Evolutionary conservation across 2,797 vertebrate genomes (phyloP).

Genomic region (Chromis chromis): DNA sequence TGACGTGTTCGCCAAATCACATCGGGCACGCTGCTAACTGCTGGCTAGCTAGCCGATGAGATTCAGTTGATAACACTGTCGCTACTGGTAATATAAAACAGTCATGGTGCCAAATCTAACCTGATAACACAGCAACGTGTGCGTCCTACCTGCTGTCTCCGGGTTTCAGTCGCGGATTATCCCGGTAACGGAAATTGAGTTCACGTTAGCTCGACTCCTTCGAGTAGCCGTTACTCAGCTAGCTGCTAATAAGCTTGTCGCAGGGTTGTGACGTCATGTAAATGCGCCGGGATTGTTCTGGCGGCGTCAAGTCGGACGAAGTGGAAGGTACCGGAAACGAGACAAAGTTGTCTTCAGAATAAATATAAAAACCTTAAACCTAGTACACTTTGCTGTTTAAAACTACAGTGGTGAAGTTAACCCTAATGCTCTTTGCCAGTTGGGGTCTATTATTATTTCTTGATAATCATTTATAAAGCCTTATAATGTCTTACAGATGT

Average conservation of each 20-base stretch:
- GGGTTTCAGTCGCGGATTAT: constrained; percentile 1
- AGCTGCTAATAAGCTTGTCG: constrained; percentile 41
- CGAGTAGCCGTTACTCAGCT: constrained; percentile 32
- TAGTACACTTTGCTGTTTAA: too few relatives aligned
- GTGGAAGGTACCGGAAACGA: too few relatives aligned
- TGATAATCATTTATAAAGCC: too few relatives aligned
- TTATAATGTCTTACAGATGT: too few relatives aligned
- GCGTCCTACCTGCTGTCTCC: constrained; percentile 62
- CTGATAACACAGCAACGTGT: accelerated
- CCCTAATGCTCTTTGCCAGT: too few relatives aligned
- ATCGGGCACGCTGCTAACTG: constrained; percentile 39
- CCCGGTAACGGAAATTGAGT: neutral
- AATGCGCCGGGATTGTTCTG: neutral
- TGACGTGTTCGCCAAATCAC: constrained; percentile 44
- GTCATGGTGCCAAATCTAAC: accelerated
- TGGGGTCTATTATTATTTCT: too few relatives aligned
- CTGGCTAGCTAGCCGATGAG: constrained; percentile 24
- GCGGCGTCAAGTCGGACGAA: neutral
- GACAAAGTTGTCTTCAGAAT: neutral
- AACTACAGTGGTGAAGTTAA: too few relatives aligned
- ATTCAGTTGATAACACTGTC: neutral
- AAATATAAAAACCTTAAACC: neutral
- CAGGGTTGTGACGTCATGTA: constrained; percentile 25
- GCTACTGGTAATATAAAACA: accelerated
- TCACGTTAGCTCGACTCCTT: constrained; percentile 20